Evolutionary conservation across 1,140 invertebrate genomes (phyloP).

Genomic region (Drosophila bifasciata): DNA sequence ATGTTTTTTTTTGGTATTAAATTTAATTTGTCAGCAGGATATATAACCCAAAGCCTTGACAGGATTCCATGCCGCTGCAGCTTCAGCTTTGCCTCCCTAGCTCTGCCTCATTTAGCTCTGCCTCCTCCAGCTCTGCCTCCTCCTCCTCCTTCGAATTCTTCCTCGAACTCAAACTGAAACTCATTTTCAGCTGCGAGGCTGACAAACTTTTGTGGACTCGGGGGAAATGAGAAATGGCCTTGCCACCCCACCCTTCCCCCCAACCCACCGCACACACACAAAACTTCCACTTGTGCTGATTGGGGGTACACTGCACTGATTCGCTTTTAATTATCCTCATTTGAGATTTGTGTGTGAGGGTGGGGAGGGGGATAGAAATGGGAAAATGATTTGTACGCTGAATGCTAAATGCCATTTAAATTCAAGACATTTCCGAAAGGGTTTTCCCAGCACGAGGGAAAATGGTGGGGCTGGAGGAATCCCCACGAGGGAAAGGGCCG

Average conservation of each 20-base stretch:
- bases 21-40: constrained; percentile 52
- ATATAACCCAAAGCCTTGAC: background rate
- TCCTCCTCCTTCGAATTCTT: background rate
- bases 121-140: too few relatives aligned
- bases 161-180: constrained; percentile 45
- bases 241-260: background rate
- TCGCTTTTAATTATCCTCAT: constrained; percentile 76
- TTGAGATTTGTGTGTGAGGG: constrained; percentile 56
- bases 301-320: constrained; percentile 43
- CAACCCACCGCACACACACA: background rate
- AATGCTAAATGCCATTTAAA: constrained; percentile 9
- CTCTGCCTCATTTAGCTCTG: too few relatives aligned
- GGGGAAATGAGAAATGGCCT: constrained; percentile 18
- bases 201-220: constrained; percentile 31
- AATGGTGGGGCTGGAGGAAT: too few relatives aligned
- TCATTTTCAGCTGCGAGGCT: constrained; percentile 39
- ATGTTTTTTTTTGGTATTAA: constrained; percentile 60
- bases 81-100: too few relatives aligned
- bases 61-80: background rate
- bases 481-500: too few relatives aligned
- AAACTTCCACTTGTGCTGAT: constrained; percentile 37
- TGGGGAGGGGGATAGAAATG: constrained; percentile 37
- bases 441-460: too few relatives aligned
- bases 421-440: too few relatives aligned
- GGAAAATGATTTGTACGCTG: constrained; percentile 18